Evolutionary conservation across 2,113 vertebrate genomes (phyloP).

Genomic region (Siphamia tubifer): DNA sequence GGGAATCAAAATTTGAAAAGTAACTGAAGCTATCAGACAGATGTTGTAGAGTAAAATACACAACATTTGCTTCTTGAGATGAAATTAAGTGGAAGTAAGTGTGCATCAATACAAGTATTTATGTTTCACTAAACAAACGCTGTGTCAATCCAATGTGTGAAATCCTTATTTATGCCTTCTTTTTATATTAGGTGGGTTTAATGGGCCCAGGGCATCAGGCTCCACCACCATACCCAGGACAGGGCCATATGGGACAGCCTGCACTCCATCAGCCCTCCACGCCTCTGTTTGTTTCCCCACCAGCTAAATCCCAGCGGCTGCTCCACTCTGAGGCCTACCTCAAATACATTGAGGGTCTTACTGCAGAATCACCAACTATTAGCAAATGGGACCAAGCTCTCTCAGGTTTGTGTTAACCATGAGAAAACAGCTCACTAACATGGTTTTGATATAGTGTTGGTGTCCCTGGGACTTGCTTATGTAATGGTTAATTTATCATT

Average conservation of each 20-base stretch:
- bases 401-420: constrained; percentile 81
- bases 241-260: constrained; percentile 83
- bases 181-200: constrained; percentile 80
- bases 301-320: constrained; percentile 93
- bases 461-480: background rate
- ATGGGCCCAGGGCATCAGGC: constrained; percentile 88
- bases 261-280: constrained; percentile 92
- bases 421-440: background rate
- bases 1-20: too few species aligned
- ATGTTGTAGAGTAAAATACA: too few species aligned
- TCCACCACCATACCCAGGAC: constrained; percentile 90
- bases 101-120: too few species aligned
- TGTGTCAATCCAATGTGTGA: too few species aligned
- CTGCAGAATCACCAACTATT: constrained; percentile 89
- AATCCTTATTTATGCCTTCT: background rate
- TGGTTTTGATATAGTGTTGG: background rate
- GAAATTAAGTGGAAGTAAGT: too few species aligned
- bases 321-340: constrained; percentile 98
- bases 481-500: background rate
- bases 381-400: constrained; percentile 99
- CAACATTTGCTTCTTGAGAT: too few species aligned
- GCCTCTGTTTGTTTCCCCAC: constrained; percentile 95
- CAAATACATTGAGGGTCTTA: constrained; percentile 96
- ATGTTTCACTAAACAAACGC: background rate
- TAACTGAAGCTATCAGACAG: too few species aligned